Evolutionary conservation across 2,113 vertebrate species (phyloP).

Genomic region (Pelecanus crispus): DNA sequence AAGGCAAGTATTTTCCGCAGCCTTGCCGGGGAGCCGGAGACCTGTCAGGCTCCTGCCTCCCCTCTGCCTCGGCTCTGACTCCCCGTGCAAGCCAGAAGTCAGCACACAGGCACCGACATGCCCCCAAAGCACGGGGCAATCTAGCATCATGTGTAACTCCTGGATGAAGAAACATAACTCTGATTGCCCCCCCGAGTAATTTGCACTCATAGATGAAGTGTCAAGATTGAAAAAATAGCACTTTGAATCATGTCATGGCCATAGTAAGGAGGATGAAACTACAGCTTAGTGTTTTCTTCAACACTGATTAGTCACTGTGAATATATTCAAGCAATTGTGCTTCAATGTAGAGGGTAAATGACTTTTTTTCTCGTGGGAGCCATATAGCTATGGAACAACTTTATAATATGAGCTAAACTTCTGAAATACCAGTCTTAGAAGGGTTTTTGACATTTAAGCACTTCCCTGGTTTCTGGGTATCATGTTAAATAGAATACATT

Average conservation of each 20-base stretch:
- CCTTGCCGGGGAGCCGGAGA: background rate
- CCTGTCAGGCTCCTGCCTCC: background rate
- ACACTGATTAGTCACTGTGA: constrained; percentile 41
- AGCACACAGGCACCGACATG: background rate
- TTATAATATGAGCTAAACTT: constrained; percentile 11
- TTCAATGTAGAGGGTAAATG: constrained; percentile 1
- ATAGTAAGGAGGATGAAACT: background rate
- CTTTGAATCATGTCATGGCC: constrained; percentile 1
- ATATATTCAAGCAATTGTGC: constrained; percentile 8
- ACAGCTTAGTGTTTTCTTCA: constrained; percentile 22
- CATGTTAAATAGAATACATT: background rate
- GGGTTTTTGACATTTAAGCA: background rate
- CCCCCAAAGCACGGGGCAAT: background rate
- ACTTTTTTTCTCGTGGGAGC: background rate
- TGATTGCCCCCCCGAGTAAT: background rate
- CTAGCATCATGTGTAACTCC: background rate
- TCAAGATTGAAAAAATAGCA: constrained; percentile 25
- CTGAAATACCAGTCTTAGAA: background rate
- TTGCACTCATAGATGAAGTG: constrained; percentile 1
- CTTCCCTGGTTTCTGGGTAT: background rate
- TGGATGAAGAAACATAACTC: background rate
- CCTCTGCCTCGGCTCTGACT: background rate
- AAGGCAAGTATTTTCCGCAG: background rate
- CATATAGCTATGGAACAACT: background rate
- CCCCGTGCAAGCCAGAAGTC: background rate